Percentiles rank a stretch among this genome's conserved stretches.
Evolutionary conservation across 2,888 invertebrate species (phyloP).

Genomic region (Polyploca ridens): DNA sequence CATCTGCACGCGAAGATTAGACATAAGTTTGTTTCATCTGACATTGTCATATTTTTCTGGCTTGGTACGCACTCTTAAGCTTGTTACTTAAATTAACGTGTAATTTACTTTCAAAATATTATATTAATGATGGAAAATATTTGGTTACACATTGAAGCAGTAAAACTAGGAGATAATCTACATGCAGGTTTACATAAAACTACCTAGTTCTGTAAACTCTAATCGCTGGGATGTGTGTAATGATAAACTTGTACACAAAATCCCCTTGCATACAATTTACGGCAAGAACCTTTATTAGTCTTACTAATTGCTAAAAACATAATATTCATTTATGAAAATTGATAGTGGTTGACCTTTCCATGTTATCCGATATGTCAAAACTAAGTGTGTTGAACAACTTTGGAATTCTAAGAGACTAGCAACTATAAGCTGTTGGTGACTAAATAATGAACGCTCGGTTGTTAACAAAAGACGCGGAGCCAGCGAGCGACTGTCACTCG

Average conservation of each 20-base stretch:
- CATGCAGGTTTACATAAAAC: slow-evolving; percentile 22
- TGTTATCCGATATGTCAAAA: neutral
- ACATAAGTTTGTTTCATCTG: too few relatives aligned
- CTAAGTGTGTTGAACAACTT: neutral
- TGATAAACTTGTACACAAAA: neutral
- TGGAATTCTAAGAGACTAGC: neutral
- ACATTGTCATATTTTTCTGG: too few relatives aligned
- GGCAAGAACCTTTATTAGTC: neutral
- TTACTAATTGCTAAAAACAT: neutral
- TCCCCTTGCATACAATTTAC: neutral
- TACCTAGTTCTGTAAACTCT: neutral
- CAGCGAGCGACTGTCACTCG: slow-evolving; percentile 43
- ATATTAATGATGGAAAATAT: slow-evolving; percentile 16
- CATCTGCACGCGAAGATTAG: too few relatives aligned
- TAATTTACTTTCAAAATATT: slow-evolving; percentile 25
- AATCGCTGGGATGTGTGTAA: neutral
- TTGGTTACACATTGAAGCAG: slow-evolving; percentile 17
- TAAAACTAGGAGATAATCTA: neutral
- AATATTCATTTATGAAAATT: neutral
- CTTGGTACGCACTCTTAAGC: too few relatives aligned
- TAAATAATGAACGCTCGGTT: slow-evolving; percentile 49
- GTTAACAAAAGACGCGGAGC: slow-evolving; percentile 46
- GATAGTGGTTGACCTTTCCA: neutral
- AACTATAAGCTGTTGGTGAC: slow-evolving; percentile 34
- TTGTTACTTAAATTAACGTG: slow-evolving; percentile 43